These are phyloP conservation scores for Etheostoma spectabile DNA, from an alignment of 2,113 vertebrate species.

Conservation along the genomic window DNA sequence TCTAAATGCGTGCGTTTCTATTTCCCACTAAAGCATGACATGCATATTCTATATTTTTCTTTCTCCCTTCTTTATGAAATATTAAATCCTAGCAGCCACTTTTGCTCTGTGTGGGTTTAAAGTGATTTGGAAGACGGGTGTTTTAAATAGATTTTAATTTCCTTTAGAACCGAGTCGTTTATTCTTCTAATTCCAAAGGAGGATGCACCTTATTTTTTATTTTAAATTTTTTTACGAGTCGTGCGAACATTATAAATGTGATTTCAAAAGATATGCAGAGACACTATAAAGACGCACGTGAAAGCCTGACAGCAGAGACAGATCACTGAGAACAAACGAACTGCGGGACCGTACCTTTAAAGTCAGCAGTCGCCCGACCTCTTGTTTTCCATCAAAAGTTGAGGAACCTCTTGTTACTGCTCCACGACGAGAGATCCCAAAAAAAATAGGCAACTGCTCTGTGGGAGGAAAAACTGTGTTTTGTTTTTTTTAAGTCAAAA, in stretches of 20 bases:
- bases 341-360: slow-evolving; percentile 78
- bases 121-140: slow-evolving; percentile 41
- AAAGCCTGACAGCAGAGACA: slow-evolving; percentile 8
- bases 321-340: not conserved
- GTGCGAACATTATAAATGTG: slow-evolving; percentile 12
- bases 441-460: slow-evolving; percentile 55
- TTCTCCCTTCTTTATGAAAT: slow-evolving; percentile 32
- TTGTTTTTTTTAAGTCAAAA: slow-evolving; percentile 51
- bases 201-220: slow-evolving; percentile 8
- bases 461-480: slow-evolving; percentile 49
- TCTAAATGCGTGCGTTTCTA: slow-evolving; percentile 20
- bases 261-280: slow-evolving; percentile 17
- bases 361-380: slow-evolving; percentile 81
- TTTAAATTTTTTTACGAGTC: slow-evolving; percentile 14
- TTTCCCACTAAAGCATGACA: slow-evolving; percentile 29
- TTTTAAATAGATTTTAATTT: slow-evolving; percentile 33
- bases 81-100: slow-evolving; percentile 48
- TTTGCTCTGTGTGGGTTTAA: slow-evolving; percentile 47
- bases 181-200: slow-evolving; percentile 7
- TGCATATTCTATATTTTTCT: slow-evolving; percentile 1
- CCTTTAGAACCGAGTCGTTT: slow-evolving; percentile 10
- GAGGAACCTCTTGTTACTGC: slow-evolving; percentile 71
- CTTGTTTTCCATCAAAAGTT: slow-evolving; percentile 88
- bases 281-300: slow-evolving; percentile 11
- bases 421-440: slow-evolving; percentile 80